A percentile compares a stretch with the other conserved stretches of the same genome.
Evolutionary conservation across 1,140 invertebrate species (phyloP).

Genomic region (Drosophila nasuta): DNA sequence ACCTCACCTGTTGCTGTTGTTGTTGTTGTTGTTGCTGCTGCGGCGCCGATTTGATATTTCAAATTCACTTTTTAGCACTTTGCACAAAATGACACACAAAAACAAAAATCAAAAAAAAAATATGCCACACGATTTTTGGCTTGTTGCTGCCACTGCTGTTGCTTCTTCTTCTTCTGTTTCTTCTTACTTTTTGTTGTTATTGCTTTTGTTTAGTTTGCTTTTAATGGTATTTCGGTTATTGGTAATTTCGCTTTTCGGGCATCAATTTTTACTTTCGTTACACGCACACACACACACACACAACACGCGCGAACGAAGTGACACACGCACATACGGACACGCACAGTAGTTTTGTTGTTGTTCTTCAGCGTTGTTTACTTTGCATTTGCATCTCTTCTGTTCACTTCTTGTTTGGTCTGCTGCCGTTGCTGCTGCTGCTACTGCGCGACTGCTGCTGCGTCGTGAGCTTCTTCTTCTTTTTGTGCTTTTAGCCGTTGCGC

Average conservation of each 20-base stretch:
- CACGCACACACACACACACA: conserved; percentile 9
- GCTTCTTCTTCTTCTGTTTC: conserved; percentile 6
- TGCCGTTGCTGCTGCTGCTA: background rate
- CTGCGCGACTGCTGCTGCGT: conserved; percentile 14
- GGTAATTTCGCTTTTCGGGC: conserved; percentile 36
- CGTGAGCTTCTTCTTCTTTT: conserved; percentile 5
- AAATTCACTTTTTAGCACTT: background rate
- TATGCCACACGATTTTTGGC: conserved; percentile 12
- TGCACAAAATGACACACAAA: background rate
- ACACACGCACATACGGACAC: conserved; percentile 17
- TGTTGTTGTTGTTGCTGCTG: conserved; percentile 6
- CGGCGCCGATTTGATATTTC: conserved; percentile 7
- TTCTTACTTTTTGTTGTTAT: conserved; percentile 1
- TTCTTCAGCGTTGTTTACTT: conserved; percentile 23
- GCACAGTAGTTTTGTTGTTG: conserved; percentile 10
- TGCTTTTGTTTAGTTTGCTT: conserved; percentile 12
- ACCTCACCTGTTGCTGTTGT: conserved; percentile 1
- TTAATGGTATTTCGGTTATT: conserved; percentile 39
- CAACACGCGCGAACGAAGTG: background rate
- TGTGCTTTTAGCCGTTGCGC: conserved; percentile 14
- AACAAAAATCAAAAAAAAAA: conserved; percentile 18
- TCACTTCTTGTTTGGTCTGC: conserved; percentile 1
- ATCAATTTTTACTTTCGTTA: conserved; percentile 48
- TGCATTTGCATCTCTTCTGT: conserved; percentile 27
- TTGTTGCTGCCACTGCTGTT: conserved; percentile 2